These are phyloP conservation scores for Plemyria rubiginata DNA, from an alignment of 2,888 invertebrate genomes.

Conservation along the genomic window DNA sequence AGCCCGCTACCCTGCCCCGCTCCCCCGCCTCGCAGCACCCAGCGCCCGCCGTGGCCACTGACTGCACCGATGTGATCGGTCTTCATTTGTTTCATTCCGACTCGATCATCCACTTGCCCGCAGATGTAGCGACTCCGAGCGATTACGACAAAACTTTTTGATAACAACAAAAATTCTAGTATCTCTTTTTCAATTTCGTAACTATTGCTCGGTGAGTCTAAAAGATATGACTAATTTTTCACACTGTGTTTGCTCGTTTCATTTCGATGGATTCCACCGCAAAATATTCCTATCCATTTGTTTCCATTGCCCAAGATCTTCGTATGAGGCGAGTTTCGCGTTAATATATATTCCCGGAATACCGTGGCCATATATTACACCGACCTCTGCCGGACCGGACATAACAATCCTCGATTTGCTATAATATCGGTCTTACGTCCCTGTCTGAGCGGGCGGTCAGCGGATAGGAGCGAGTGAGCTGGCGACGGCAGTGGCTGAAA, in stretches of 20 bases:
- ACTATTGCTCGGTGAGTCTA: conserved; percentile 42
- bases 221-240: conserved; percentile 73
- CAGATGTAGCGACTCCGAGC: conserved; percentile 42
- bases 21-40: conserved; percentile 32
- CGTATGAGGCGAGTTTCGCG: conserved; percentile 84
- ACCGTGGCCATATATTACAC: conserved; percentile 85
- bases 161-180: no score
- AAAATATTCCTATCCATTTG: conserved; percentile 84
- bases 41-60: conserved; percentile 44
- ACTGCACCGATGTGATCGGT: conserved; percentile 75
- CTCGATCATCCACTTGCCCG: conserved; percentile 65
- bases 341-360: conserved; percentile 86
- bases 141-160: not conserved
- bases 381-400: conserved; percentile 85
- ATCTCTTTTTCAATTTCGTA: not conserved
- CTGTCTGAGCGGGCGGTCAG: conserved; percentile 64
- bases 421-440: conserved; percentile 82
- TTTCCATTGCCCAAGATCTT: conserved; percentile 84
- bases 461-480: conserved; percentile 68
- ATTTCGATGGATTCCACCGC: conserved; percentile 72
- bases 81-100: conserved; percentile 74
- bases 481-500: conserved; percentile 57
- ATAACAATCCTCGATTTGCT: conserved; percentile 86
- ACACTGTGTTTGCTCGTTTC: conserved; percentile 61
- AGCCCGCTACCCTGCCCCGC: conserved; percentile 33